A percentile compares a stretch with the other conserved stretches of the same genome.
Conservation (phyloP, 2,888 invertebrate species). For the Drosophila mimetica region DNA sequence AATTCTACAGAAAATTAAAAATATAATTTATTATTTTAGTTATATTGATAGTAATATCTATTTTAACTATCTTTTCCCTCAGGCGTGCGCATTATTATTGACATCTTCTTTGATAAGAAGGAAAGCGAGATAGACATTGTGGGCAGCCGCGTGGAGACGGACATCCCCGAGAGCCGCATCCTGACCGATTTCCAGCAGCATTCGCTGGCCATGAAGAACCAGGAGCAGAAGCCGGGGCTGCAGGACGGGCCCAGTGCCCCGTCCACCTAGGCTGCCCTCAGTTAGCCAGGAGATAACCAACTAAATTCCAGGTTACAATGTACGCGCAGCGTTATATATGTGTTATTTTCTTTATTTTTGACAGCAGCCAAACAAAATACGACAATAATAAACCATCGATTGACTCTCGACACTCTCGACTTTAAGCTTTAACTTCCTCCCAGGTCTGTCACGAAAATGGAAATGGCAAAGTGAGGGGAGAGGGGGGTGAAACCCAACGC, state of each 20-base stretch:
- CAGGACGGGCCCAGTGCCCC: not conserved
- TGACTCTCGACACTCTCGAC: slow-evolving; percentile 18
- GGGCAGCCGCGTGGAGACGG: slow-evolving; percentile 83
- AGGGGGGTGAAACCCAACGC: slow-evolving; percentile 3
- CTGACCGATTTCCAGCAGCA: slow-evolving; percentile 81
- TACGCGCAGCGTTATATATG: slow-evolving; percentile 24
- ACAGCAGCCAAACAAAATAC: slow-evolving; percentile 41
- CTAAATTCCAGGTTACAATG: slow-evolving; percentile 58
- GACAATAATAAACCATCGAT: slow-evolving; percentile 28
- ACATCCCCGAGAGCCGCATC: slow-evolving; percentile 82
- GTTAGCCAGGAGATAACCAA: slow-evolving; percentile 13
- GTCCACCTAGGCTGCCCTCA: not conserved
- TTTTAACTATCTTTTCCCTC: not conserved
- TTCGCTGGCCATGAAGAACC: slow-evolving; percentile 43
- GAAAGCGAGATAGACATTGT: slow-evolving; percentile 73
- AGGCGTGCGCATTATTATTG: slow-evolving; percentile 83
- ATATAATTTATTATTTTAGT: too few species aligned
- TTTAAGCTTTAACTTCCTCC: slow-evolving; percentile 22
- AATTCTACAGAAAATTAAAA: too few species aligned
- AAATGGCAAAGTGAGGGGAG: not conserved
- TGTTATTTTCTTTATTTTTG: slow-evolving; percentile 33
- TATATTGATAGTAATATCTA: not conserved
- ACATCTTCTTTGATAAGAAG: slow-evolving; percentile 79
- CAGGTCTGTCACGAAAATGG: slow-evolving; percentile 34
- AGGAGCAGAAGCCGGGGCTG: not conserved